Evolutionary conservation across 2,888 invertebrate species (phyloP).

Genomic region (Rhingia campestris): DNA sequence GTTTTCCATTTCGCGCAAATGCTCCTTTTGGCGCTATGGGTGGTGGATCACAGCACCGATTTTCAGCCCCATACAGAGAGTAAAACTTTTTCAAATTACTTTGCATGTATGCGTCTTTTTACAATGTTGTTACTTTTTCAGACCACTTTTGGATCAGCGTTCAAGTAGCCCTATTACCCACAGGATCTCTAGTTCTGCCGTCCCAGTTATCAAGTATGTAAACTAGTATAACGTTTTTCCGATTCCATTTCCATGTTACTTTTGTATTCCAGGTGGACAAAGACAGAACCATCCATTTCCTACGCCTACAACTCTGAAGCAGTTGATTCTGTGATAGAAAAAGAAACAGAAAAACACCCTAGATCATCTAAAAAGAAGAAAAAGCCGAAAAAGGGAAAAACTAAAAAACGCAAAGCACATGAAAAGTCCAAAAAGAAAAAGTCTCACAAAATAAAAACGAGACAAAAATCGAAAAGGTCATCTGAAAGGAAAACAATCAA

Average conservation of each 20-base stretch:
- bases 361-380: constrained; percentile 49
- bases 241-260: neutral
- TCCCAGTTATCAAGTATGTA: constrained; percentile 39
- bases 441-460: constrained; percentile 26
- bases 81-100: neutral
- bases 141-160: constrained; percentile 34
- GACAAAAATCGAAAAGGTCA: constrained; percentile 40
- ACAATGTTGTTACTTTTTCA: constrained; percentile 19
- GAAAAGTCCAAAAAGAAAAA: constrained; percentile 57
- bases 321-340: constrained; percentile 27
- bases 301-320: constrained; percentile 47
- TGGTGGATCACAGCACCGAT: constrained; percentile 50
- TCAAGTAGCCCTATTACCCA: constrained; percentile 27
- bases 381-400: constrained; percentile 32
- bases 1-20: constrained; percentile 52
- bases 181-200: constrained; percentile 19
- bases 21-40: constrained; percentile 41
- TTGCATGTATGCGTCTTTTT: neutral
- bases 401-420: constrained; percentile 47
- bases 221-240: neutral
- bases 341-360: constrained; percentile 48
- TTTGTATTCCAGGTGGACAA: constrained; percentile 48
- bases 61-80: constrained; percentile 58
- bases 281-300: constrained; percentile 60
- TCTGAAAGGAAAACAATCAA: constrained; percentile 3